These are phyloP conservation scores for Eulacestoma nigropectus DNA, from an alignment of 2,113 vertebrate species.

Conservation along the genomic window DNA sequence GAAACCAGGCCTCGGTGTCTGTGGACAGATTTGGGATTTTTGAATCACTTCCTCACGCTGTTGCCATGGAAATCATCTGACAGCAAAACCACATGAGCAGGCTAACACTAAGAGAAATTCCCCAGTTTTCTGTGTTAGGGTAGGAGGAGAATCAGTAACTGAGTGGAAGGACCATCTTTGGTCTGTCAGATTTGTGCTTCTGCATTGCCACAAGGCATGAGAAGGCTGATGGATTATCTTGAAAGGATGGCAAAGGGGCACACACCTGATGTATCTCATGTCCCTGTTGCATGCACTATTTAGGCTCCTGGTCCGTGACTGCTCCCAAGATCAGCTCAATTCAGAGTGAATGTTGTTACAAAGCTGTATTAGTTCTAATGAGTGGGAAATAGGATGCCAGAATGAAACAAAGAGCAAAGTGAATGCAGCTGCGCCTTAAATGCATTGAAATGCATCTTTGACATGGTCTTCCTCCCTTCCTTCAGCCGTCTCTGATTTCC, in stretches of 20 bases:
- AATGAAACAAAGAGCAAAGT: not conserved
- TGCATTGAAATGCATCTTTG: not conserved
- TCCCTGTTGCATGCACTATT: not conserved
- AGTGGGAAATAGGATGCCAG: not conserved
- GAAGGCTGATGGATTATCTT: not conserved
- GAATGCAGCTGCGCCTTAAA: not conserved
- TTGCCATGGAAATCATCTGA: not conserved
- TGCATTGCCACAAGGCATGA: not conserved
- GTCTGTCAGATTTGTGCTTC: not conserved
- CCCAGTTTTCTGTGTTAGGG: fast-evolving
- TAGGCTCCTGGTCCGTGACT: not conserved
- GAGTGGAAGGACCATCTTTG: not conserved
- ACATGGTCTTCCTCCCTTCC: not conserved
- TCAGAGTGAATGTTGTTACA: not conserved
- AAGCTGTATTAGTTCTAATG: not conserved
- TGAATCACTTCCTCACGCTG: not conserved
- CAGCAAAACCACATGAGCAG: not conserved
- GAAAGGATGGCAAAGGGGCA: not conserved
- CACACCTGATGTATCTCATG: fast-evolving
- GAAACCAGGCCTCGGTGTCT: not conserved
- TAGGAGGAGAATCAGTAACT: not conserved
- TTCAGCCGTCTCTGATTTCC: not conserved
- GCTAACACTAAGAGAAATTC: not conserved
- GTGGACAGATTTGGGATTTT: not conserved
- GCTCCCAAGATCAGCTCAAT: not conserved